These are phyloP conservation scores for Podabrus alpinus DNA, from an alignment of 2,888 invertebrate genomes.

Conservation along the genomic window DNA sequence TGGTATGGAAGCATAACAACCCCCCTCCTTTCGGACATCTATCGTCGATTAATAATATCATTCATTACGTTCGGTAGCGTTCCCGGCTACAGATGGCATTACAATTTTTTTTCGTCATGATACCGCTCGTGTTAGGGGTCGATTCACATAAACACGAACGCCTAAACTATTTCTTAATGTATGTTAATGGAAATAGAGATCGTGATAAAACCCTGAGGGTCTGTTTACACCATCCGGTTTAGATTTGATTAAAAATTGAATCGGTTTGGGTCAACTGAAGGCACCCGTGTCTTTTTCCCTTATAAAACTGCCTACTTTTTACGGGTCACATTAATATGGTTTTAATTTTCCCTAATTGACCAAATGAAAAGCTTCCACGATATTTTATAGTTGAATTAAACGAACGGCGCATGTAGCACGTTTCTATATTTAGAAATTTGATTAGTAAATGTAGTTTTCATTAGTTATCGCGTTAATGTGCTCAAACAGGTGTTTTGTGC, in stretches of 20 bases:
- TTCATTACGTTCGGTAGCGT: background rate
- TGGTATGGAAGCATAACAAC: background rate
- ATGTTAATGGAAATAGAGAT: too few species aligned
- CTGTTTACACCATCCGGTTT: background rate
- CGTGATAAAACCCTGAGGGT: too few species aligned
- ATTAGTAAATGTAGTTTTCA: constrained; percentile 13
- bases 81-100: background rate
- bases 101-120: background rate
- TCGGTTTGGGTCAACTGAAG: background rate
- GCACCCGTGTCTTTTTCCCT: background rate
- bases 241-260: background rate
- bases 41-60: background rate
- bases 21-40: background rate
- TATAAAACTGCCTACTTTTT: background rate
- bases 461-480: constrained; percentile 5
- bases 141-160: too few species aligned
- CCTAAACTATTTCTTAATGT: too few species aligned
- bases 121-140: too few species aligned
- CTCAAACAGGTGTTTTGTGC: constrained; percentile 8
- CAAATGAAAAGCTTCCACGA: background rate
- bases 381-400: background rate
- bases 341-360: background rate
- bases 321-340: background rate
- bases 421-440: constrained; percentile 10
- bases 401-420: background rate